Base-by-base conservation (phyloP, 2,888 invertebrate species). In the Mesorhabditis sp. region DNA sequence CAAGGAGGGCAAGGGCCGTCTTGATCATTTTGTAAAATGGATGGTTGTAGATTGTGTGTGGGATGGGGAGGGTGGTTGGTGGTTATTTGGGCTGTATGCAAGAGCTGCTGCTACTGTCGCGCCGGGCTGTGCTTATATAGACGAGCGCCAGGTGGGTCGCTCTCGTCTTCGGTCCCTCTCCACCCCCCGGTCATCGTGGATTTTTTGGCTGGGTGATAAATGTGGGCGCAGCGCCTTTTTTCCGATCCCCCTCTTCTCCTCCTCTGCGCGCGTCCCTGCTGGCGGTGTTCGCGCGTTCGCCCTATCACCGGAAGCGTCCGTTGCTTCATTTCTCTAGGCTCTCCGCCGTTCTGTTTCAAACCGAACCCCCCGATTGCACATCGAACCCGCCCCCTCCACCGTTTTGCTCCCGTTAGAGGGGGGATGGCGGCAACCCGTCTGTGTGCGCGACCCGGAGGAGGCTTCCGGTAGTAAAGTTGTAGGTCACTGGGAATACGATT, bases 181-280 rank as follows among this genome's bases (percentile, higher is more conserved):
- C 58, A n/a, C 58, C 58, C 58, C 58, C 58, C 58, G 58, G 58
- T 50, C 58, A 50, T 50, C 58, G 58, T 50, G 58, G 58, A 50
- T 50, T 50, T 28, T 28, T 50, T 50, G 58, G 58, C 58, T 50
- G 58, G n/a, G 58, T 50, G 58, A 50, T 50, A 50, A 50, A 50
- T 50, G 58, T 2, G 58, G 10, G 58, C 58, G 58, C 10, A n/a
- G 58, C 7, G 58, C 58, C n/a, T 10, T 28, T 28, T 28, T 28
- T 28, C 28, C 28, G 2, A 28, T 28, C 28, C 28, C 28, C 28
- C 28, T 28, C 28, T 28, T 28, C 28, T 28, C 2, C 28, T 28
- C 28, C 28, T 28, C 28, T 28, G 28, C 28, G 28, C 28, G 28
- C 28, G 7, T 50, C 2, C 58, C 7, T n/a, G 10, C n/a, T 50